Base-by-base conservation (phyloP, 2,888 invertebrate species). In the Quadriops clusia region DNA sequence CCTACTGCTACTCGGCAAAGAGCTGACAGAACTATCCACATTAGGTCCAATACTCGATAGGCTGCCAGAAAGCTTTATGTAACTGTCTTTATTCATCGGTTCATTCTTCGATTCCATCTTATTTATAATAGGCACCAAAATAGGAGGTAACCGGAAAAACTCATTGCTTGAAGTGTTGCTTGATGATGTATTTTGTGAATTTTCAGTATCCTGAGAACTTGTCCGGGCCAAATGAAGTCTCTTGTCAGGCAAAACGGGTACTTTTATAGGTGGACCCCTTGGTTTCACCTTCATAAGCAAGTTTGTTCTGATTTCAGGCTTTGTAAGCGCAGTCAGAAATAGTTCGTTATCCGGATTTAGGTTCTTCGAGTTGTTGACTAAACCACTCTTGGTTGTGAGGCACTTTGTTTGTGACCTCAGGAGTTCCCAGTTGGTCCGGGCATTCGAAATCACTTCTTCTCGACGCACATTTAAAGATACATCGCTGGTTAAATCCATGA, bases 361-460 rank as follows among this genome's bases (percentile, higher is more conserved):
- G 38, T 55, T 51, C 39, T 51, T 53, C 17, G 51, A 48, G 5
- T 56, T 32, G 5, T 47, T 40, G 28, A 44, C 52, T 25, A 56
- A 45, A 30, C 47, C 55, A 28, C 59, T 51, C 37, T 50, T 63
- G 17, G 54, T 41, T 16, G 54, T 47, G 21, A 74, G 64, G 41
- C 69, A 71, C 56, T 70, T 75, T 17, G 72, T 74, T 60, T 61
- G 60, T 3, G 80, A 74, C 36, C 83, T 67, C 8, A 84, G 59
- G 27, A 84, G 58, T 54, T 86, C 84, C 85, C 85, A 86, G 51
- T 84, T 86, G n/a, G 82, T 83, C 40, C 83, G 70, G 2, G 85
- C 85, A 51, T 85, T 85, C 21, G 82, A 78, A 39, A 86, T 86
- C 3, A 84, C 77, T 56, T 85, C 82, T 54, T 85, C 84, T n/a